Evolutionary conservation across 2,797 vertebrate genomes (phyloP), one percentile per base, ranked within the genome.

Genomic region (Pipistrellus pygmaeus): DNA sequence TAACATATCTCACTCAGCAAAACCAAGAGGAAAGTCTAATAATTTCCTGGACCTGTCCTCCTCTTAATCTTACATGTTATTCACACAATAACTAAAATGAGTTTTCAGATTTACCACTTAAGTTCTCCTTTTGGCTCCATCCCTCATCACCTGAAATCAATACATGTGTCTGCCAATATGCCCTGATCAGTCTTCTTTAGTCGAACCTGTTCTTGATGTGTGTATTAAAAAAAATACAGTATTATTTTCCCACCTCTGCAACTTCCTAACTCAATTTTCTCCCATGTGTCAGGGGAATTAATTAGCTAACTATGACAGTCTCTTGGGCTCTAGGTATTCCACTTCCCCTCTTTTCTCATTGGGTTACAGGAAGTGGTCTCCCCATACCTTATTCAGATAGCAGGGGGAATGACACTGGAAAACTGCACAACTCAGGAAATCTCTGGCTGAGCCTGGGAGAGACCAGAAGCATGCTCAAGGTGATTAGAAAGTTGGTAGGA

Each of bases 401-500:
- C 10, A 27, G 32, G 3, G 4, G 48, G 83, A 83, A 85, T 4
- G 10, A 46, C 46, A 73, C 27, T 86, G 51, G 87, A 84, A 91
- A 82, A 27, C 14, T 80, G 2, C 13, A n/a, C 18, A 41, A 27
- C 18, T 83, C 68, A 80, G 15, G 20, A n/a, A 32, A 13, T 68
- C 76, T 85, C 64, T 53, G 18, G 44, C 0, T 73, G 32, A 81
- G 21, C 13, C 23, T 32, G 12, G 25, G 23, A 90, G 68, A 81
- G 48, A 46, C 17, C 78, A 91, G 23, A 12, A 87, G 3, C 21
- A 44, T 46, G 8, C 7, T 66, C 69, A 93, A 80, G 83, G 7
- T 62, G 75, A 93, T 88, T 92, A 84, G 15, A 4, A 94, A 57
- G 14, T 53, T 14, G 18, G 5, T 68, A 85, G 32, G 57, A 87